A percentile compares a stretch with the other conserved stretches of the same genome.
These are phyloP conservation scores for Microcebus lehilahytsara DNA, from an alignment of 2,113 vertebrate genomes.

Conservation along the genomic window DNA sequence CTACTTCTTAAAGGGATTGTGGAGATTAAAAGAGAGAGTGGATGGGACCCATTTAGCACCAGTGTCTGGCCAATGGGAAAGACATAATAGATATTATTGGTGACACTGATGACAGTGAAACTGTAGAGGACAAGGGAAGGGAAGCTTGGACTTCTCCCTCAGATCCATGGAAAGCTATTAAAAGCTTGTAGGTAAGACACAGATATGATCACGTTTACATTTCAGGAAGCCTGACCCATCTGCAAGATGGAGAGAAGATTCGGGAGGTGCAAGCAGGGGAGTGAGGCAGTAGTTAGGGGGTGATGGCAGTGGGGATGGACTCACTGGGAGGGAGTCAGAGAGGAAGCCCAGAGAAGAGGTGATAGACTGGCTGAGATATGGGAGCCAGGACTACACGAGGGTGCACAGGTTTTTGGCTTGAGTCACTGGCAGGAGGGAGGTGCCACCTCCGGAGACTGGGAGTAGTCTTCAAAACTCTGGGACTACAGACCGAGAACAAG, in stretches of 20 bases:
- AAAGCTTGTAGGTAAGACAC: not conserved
- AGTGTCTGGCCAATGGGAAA: not conserved
- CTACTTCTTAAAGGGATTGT: not conserved
- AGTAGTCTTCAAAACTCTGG: not conserved
- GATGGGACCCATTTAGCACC: not conserved
- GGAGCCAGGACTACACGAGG: not conserved
- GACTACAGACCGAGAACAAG: not conserved
- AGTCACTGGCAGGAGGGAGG: not conserved
- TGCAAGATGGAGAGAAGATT: not conserved
- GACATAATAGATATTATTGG: not conserved
- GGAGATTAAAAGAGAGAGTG: not conserved
- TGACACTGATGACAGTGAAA: accelerated
- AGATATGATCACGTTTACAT: not conserved
- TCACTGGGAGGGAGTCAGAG: not conserved
- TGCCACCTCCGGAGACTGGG: too few species aligned
- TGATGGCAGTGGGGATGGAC: not conserved
- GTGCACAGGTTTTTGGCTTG: not conserved
- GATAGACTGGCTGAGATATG: not conserved
- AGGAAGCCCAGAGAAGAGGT: not conserved
- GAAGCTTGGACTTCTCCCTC: not conserved
- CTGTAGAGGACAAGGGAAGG: not conserved
- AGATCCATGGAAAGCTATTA: not conserved
- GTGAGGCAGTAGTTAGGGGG: not conserved
- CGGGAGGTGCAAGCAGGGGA: not conserved
- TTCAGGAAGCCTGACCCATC: not conserved